Percentiles rank a stretch among this genome's conserved stretches.
These are phyloP conservation scores for Notechis scutatus DNA, from an alignment of 2,113 vertebrate species.

Conservation along the genomic window DNA sequence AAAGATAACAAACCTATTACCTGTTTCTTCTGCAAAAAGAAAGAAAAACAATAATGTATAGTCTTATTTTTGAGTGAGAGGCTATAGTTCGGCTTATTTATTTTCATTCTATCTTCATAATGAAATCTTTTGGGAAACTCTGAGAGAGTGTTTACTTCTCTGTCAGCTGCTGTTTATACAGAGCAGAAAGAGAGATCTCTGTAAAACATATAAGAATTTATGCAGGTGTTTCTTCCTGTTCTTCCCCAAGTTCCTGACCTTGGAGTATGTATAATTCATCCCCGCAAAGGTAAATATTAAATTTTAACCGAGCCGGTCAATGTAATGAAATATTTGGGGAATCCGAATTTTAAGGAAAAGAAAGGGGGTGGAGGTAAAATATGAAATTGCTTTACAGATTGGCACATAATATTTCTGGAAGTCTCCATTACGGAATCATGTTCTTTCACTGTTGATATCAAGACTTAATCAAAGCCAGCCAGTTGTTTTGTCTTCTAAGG, in stretches of 20 bases:
- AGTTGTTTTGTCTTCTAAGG: background rate
- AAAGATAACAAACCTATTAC: background rate
- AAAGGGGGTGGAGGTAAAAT: background rate
- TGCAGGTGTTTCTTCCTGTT: background rate
- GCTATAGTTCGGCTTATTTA: background rate
- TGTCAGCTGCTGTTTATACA: background rate
- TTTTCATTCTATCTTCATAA: background rate
- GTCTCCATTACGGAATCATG: background rate
- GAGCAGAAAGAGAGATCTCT: background rate
- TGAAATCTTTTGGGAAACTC: background rate
- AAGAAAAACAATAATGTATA: background rate
- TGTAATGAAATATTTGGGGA: background rate
- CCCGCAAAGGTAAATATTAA: slow-evolving; percentile 13
- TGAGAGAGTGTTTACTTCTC: background rate
- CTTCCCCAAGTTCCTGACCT: slow-evolving; percentile 7
- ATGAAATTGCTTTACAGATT: background rate
- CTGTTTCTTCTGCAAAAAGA: background rate
- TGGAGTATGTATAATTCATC: slow-evolving; percentile 19
- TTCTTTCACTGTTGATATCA: background rate
- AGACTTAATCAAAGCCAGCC: background rate
- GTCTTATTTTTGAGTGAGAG: background rate
- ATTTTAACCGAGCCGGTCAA: background rate
- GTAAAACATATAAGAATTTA: background rate
- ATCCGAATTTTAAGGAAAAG: background rate
- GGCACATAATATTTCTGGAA: background rate